Evolutionary conservation across 2,113 vertebrate species (phyloP).

Genomic region (Pygoscelis antarcticus): DNA sequence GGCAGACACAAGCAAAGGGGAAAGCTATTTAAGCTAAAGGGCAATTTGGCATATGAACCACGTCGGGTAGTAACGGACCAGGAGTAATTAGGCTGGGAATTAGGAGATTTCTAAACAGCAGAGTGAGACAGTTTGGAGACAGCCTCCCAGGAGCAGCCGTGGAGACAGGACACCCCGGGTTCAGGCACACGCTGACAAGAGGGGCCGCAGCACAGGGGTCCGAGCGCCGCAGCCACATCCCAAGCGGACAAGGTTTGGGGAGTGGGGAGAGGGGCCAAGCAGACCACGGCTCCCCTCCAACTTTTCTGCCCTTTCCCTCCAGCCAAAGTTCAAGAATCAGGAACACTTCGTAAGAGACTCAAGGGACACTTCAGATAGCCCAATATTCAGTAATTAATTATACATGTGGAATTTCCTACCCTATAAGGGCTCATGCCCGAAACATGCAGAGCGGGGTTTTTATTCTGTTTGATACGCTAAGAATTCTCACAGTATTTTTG

Average conservation of each 20-base stretch:
- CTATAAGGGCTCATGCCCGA: not conserved
- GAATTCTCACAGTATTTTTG: not conserved
- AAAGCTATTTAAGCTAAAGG: not conserved
- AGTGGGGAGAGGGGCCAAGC: not conserved
- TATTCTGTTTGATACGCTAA: not conserved
- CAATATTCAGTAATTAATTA: not conserved
- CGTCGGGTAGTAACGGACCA: not conserved
- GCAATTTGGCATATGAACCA: not conserved
- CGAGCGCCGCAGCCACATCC: not conserved
- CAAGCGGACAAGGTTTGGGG: not conserved
- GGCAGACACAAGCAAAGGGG: too few relatives aligned
- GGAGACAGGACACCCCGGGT: not conserved
- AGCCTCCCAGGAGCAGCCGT: not conserved
- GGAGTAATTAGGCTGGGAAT: not conserved
- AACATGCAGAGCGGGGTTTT: not conserved
- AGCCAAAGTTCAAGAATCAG: not conserved
- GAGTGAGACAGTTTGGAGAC: too few relatives aligned
- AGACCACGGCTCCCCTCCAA: not conserved
- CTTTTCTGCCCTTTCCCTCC: not conserved
- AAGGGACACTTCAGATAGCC: not conserved
- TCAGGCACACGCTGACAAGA: not conserved
- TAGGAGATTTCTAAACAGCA: not conserved
- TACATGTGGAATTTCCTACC: not conserved
- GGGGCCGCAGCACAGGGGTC: not conserved
- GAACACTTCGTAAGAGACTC: not conserved